phyloP scores from a whole-genome alignment of 2,888 invertebrate species.

The Orthonevra nobilis region DNA sequence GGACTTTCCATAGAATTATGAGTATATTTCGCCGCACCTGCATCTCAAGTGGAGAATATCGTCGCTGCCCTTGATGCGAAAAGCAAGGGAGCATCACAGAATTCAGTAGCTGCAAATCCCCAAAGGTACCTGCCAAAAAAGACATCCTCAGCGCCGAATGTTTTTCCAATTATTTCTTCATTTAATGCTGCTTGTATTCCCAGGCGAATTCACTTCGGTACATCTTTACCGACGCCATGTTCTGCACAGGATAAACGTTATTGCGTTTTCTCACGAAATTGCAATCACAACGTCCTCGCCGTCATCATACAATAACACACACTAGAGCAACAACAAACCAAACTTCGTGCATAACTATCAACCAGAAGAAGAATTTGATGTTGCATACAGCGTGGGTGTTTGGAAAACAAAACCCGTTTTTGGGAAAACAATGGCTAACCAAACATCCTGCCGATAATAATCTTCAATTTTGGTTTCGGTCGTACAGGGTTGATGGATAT shows the following conservation, averaged over 20 bases:
- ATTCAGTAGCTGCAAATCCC: too few relatives aligned
- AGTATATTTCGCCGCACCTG: too few relatives aligned
- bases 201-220: constrained; percentile 4
- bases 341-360: too few relatives aligned
- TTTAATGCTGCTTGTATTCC: constrained; percentile 47
- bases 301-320: constrained; percentile 2
- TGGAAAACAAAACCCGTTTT: constrained; percentile 44
- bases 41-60: too few relatives aligned
- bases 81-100: too few relatives aligned
- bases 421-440: constrained; percentile 60
- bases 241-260: constrained; percentile 32
- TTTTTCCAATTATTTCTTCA: constrained; percentile 65
- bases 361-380: neutral
- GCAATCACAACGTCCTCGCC: constrained; percentile 41
- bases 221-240: constrained; percentile 1
- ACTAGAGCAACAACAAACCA: too few relatives aligned
- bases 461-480: constrained; percentile 65
- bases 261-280: constrained; percentile 63
- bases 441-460: constrained; percentile 66
- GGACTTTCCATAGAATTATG: too few relatives aligned
- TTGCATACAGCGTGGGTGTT: constrained; percentile 3
- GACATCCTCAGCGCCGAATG: constrained; percentile 33
- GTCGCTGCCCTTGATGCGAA: too few relatives aligned
- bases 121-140: too few relatives aligned
- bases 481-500: constrained; percentile 41